Percentiles rank a stretch among this genome's conserved stretches.
phyloP scores from a whole-genome alignment of 2,888 invertebrate genomes.

The Lycocerus yunnanus region DNA sequence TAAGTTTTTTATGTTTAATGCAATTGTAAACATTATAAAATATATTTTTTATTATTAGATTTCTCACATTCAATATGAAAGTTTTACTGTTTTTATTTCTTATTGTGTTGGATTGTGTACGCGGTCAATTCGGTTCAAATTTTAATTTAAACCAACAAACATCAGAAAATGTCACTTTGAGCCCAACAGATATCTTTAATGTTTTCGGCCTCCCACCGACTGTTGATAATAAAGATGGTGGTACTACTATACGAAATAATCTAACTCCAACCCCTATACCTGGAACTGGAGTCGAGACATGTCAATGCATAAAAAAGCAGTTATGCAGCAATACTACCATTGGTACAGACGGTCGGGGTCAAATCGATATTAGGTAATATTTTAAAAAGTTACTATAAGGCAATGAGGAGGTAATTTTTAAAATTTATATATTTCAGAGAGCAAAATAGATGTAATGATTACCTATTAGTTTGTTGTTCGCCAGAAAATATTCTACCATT shows the following conservation, averaged over 20 bases:
- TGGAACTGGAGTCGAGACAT: conserved; percentile 42
- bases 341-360: conserved; percentile 49
- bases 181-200: too few species aligned
- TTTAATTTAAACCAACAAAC: too few species aligned
- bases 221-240: too few species aligned
- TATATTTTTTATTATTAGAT: neutral
- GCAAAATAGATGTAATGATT: conserved; percentile 54
- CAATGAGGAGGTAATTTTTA: neutral
- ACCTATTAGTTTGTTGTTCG: conserved; percentile 63
- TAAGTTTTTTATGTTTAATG: neutral
- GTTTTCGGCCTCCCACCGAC: too few species aligned
- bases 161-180: too few species aligned
- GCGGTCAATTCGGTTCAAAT: neutral
- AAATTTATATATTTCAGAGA: conserved; percentile 32
- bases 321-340: too few species aligned
- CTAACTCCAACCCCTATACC: too few species aligned
- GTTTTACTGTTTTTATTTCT: neutral
- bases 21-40: neutral
- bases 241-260: too few species aligned
- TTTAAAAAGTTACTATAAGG: conserved; percentile 35
- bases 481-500: conserved; percentile 44
- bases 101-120: neutral
- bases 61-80: neutral
- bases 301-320: conserved; percentile 70
- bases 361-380: conserved; percentile 80